A percentile compares a stretch with the other conserved stretches of the same genome.
Conservation (phyloP, 2,888 invertebrate genomes). For the Cheilosia vernalis region DNA sequence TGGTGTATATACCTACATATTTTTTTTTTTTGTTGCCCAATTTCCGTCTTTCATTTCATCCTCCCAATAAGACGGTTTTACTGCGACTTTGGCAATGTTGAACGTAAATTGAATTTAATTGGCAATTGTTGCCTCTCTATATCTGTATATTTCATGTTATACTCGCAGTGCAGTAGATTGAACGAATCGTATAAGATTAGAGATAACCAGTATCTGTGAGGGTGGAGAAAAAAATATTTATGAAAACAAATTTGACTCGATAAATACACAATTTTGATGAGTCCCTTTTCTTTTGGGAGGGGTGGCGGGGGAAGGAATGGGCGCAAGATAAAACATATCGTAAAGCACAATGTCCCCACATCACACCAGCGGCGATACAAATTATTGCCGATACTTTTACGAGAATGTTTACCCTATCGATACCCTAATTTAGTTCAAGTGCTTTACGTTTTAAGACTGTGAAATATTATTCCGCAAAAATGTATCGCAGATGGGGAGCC, state of each 20-base stretch:
- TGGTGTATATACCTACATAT: not conserved
- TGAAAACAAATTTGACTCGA: not conserved
- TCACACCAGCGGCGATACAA: not conserved
- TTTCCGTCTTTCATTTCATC: conserved; percentile 27
- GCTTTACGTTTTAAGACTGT: not conserved
- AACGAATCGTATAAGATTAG: conserved; percentile 20
- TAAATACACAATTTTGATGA: too few species aligned
- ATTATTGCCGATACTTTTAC: conserved; percentile 3
- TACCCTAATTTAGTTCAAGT: not conserved
- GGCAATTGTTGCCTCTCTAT: conserved; percentile 54
- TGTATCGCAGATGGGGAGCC: not conserved
- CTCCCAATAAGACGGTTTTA: not conserved
- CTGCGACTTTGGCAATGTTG: conserved; percentile 26
- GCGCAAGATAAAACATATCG: not conserved
- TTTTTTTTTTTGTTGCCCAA: not conserved
- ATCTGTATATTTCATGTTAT: conserved; percentile 2
- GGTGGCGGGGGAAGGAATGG: too few species aligned
- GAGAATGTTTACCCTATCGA: conserved; percentile 15
- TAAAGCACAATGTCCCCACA: not conserved
- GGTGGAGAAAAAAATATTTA: not conserved
- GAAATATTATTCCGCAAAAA: not conserved
- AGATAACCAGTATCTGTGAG: not conserved
- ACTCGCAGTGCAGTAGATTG: conserved; percentile 12
- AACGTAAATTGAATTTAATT: conserved; percentile 64
- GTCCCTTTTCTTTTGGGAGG: too few species aligned